These are phyloP conservation scores for Dicaeum eximium DNA, from an alignment of 2,113 vertebrate species.

Conservation along the genomic window DNA sequence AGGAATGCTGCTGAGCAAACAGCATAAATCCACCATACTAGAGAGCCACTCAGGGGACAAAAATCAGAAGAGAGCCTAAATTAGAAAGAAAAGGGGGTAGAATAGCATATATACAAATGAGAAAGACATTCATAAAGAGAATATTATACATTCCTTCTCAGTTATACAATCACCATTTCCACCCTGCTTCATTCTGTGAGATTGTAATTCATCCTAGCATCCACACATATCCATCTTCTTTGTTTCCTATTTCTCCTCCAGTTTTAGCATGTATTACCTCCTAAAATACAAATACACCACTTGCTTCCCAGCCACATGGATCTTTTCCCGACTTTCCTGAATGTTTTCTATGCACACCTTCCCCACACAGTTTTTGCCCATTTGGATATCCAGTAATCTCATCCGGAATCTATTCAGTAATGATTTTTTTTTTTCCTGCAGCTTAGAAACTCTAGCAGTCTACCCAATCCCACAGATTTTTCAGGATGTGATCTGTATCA, in stretches of 20 bases:
- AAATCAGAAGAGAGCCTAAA: not conserved
- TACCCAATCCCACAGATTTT: not conserved
- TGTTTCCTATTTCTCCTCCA: not conserved
- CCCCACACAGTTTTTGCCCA: not conserved
- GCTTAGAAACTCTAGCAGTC: not conserved
- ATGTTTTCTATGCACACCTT: not conserved
- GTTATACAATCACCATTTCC: not conserved
- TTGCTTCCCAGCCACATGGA: not conserved
- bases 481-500: not conserved
- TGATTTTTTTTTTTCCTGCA: not conserved
- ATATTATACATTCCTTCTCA: not conserved
- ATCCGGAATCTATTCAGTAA: not conserved
- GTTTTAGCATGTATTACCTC: not conserved
- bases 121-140: not conserved
- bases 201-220: not conserved
- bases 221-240: not conserved
- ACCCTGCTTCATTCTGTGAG: not conserved
- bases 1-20: constrained; percentile 11
- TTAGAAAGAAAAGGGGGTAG: not conserved
- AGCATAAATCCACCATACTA: not conserved
- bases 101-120: not conserved
- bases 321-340: not conserved
- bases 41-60: not conserved
- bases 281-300: not conserved
- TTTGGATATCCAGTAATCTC: not conserved